Percentiles rank a stretch among this genome's conserved stretches.
phyloP scores from a whole-genome alignment of 2,888 invertebrate species.

The Palloptera scutellata region DNA sequence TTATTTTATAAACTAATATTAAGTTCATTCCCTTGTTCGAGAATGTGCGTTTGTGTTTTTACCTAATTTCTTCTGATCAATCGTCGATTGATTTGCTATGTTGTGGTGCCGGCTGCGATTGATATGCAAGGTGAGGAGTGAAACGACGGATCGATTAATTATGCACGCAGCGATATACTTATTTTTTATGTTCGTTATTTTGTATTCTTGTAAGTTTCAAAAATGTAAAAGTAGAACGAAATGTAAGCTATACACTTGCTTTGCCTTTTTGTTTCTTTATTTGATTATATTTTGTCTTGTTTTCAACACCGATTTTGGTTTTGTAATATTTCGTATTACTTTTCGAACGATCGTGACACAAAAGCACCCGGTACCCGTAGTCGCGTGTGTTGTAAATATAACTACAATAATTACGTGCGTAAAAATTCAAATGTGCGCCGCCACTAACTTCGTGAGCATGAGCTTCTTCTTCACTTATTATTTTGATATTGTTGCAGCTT shows the following conservation, averaged over 20 bases:
- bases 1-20: too few species aligned
- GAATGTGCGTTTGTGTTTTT: too few species aligned
- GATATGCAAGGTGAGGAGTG: not conserved
- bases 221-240: constrained; percentile 13
- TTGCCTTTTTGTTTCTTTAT: not conserved
- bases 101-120: not conserved
- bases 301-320: constrained; percentile 17
- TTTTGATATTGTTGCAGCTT: not conserved
- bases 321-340: constrained; percentile 15
- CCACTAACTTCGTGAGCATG: not conserved
- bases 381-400: not conserved
- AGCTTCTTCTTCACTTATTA: not conserved
- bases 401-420: constrained; percentile 16
- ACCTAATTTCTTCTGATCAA: too few species aligned
- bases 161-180: not conserved
- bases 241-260: not conserved
- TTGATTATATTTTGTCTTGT: not conserved
- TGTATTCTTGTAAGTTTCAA: not conserved
- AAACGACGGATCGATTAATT: not conserved
- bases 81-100: too few species aligned
- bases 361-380: not conserved
- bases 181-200: constrained; percentile 3
- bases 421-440: constrained; percentile 21
- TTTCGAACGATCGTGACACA: not conserved
- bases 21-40: too few species aligned